Base-by-base conservation (phyloP, 2,797 vertebrate genomes). In the Chaenodraco wilsoni region DNA sequence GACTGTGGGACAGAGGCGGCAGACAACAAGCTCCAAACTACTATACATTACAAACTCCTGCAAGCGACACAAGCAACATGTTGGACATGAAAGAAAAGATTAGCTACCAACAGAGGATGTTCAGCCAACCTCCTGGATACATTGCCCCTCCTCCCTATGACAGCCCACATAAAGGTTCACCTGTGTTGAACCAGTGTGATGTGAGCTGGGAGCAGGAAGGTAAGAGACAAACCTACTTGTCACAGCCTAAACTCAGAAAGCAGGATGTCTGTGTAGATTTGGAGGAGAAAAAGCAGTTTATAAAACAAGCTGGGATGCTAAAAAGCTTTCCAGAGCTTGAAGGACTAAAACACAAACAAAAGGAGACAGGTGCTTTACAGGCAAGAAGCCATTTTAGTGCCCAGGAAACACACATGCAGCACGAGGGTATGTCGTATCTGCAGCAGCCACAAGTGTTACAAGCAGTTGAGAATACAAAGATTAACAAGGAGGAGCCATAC, bases 141-240 rank as follows among this genome's bases (percentile, higher is more conserved):
- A 89, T 89, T 4, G 88, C 90, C 19, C 95, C 95, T 65, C 95
- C 95, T 62, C 90, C 93, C 5, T 95, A 95, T 65, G 79, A 80
- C 59, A 80, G 79, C 58, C 83, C 83, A 61, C 89, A 89, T 23
- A 88, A 84, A 69, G 68, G 57, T 68, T 73, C 76, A 59, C 68
- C 83, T 44, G 68, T 65, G 50, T 65, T 52, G 6, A 79, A 66
- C 3, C 76, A 73, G 13, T 48, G 33, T 69, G 65, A 88, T 48
- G 52, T 31, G 9, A 65, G 40, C 6, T 79, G 74, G 74, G 85
- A 87, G 48, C 78, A 86, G 44, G 78, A 76, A 59, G 67, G 55
- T 68, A 82, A 73, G 61, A 88, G 69, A 69, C 81, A 87, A 75
- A 61, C 41, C 45, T 72, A 66, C 68, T 78, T 72, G 73, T 76